These are phyloP conservation scores for Ooceraea biroi DNA, from an alignment of 1,140 invertebrate genomes.

Conservation along the genomic window DNA sequence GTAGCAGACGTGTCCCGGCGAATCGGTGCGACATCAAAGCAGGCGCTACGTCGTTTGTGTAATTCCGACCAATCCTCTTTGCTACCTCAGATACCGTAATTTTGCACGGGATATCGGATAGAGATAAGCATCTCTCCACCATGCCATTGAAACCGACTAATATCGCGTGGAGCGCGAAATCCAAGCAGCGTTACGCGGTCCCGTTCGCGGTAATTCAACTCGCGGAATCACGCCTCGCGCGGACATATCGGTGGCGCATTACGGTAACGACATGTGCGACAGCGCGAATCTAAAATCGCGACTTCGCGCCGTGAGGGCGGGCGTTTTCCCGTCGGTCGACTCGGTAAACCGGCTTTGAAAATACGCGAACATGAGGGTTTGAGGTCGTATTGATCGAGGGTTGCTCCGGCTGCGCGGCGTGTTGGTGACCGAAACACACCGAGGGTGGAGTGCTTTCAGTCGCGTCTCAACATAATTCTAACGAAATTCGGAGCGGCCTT, in stretches of 20 bases:
- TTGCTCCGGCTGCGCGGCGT: constrained; percentile 74
- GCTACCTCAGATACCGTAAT: constrained; percentile 47
- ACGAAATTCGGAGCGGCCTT: constrained; percentile 62
- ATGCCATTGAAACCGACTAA: constrained; percentile 19
- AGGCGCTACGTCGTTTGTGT: constrained; percentile 13
- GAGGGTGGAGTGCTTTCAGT: constrained; percentile 69
- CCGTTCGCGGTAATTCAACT: not conserved
- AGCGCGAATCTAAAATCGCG: constrained; percentile 51
- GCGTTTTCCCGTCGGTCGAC: constrained; percentile 70
- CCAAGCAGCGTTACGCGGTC: not conserved
- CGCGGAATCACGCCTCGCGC: not conserved
- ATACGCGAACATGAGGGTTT: constrained; percentile 79
- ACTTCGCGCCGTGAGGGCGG: constrained; percentile 62
- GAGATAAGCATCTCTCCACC: constrained; percentile 31
- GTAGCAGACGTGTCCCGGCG: not conserved
- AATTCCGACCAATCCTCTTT: constrained; percentile 50
- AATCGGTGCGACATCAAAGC: constrained; percentile 42
- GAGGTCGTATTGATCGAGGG: constrained; percentile 82
- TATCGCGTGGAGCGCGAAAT: constrained; percentile 20
- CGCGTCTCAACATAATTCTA: constrained; percentile 45
- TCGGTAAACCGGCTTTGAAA: constrained; percentile 79
- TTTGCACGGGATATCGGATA: constrained; percentile 28
- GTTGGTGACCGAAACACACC: constrained; percentile 71
- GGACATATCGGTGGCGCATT: constrained; percentile 17
- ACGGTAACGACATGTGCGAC: constrained; percentile 25